Evolutionary conservation across 2,113 vertebrate species (phyloP).

Genomic region (Collichthys lucidus): DNA sequence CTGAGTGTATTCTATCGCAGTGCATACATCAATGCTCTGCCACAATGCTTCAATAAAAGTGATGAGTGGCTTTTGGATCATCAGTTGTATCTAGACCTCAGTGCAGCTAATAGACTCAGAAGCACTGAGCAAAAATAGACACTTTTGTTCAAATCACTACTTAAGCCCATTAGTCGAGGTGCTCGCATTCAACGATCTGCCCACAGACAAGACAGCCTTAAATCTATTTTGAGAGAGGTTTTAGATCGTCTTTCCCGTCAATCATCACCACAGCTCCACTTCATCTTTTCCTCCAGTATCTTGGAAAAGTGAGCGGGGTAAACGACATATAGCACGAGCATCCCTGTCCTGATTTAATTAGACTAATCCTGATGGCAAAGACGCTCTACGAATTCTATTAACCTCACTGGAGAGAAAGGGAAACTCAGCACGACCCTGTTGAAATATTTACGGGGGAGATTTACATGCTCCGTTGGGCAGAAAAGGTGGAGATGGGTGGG

Average conservation of each 20-base stretch:
- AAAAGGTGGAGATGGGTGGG: neutral
- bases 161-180: constrained; percentile 15
- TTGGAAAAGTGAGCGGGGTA: constrained; percentile 11
- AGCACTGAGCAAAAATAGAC: constrained; percentile 17
- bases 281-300: constrained; percentile 26
- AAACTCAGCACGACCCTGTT: constrained; percentile 50
- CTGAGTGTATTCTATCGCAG: constrained; percentile 13
- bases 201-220: constrained; percentile 31
- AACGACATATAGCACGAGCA: constrained; percentile 18
- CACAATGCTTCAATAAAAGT: constrained; percentile 2
- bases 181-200: constrained; percentile 21
- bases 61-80: constrained; percentile 13
- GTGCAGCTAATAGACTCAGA: constrained; percentile 7
- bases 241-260: constrained; percentile 31
- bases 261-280: constrained; percentile 32
- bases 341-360: constrained; percentile 66
- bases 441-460: constrained; percentile 78
- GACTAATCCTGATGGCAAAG: constrained; percentile 50
- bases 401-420: constrained; percentile 36
- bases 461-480: constrained; percentile 58
- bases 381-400: constrained; percentile 68
- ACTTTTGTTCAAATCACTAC: constrained; percentile 41
- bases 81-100: constrained; percentile 14
- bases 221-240: constrained; percentile 50
- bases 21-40: constrained; percentile 38